Base-by-base conservation (phyloP, 2,797 vertebrate species). In the Cynodonichthys magdalenae region DNA sequence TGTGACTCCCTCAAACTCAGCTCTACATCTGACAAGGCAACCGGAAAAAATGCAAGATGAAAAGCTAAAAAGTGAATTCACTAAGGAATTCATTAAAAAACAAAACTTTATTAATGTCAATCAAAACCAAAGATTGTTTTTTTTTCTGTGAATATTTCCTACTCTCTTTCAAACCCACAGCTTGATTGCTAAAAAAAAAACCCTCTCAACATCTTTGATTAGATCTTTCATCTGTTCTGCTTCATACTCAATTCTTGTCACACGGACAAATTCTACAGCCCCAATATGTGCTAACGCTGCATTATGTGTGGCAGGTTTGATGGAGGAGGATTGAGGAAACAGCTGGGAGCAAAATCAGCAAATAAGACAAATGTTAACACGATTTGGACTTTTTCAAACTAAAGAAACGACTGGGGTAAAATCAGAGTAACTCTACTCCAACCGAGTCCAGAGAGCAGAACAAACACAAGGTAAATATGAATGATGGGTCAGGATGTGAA, bases 1-100 rank as follows among this genome's bases (percentile, higher is more conserved):
- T 51, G 12, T 47, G 63, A 51, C 62, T 58, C 31, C 27, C 44
- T 24, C 50, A 12, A 28, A 15, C 24, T 24, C 49, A 39, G 52
- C 39, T 28, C 15, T 9, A 6, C 17, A 15, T 63, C 69, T 55
- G 14, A 61, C 56, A 69, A 73, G 27, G 65, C 66, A 65, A 49
- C 3, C 29, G 59, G 9, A 34, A 58, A 24, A 63, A 61, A 71
- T 34, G 50, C 20, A 67, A 6, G n/a, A 53, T n/a, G 19, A 5
- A 31, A 31, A 70, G 69, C 19, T 49, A 58, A 55, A 39, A 19
- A 18, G 51, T 57, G 15, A 42, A 39, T 39, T 12, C 50, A 56
- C 1, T 7, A 6, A 55, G 64, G 51, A 65, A 66, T 24, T 55
- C 46, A 15, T 27, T 5, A 10, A 31, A 57, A 58, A 47, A 15